These are phyloP conservation scores for Aphidius colemani DNA, from an alignment of 2,888 invertebrate species.

Conservation along the genomic window DNA sequence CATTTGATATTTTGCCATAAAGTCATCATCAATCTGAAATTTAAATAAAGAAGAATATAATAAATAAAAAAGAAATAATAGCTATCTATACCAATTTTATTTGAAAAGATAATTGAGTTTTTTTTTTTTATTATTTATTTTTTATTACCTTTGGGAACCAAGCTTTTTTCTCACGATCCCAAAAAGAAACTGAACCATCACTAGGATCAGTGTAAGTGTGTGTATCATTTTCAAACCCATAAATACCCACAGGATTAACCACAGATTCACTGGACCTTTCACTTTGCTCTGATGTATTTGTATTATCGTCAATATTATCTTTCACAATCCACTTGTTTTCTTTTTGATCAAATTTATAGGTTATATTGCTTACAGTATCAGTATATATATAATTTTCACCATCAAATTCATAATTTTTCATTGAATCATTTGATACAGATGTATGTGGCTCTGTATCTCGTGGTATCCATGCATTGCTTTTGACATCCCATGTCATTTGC, in stretches of 20 bases:
- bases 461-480: conserved; percentile 52
- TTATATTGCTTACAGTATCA: conserved; percentile 49
- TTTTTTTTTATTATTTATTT: neutral
- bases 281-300: conserved; percentile 35
- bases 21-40: conserved; percentile 85
- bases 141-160: conserved; percentile 86
- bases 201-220: conserved; percentile 78
- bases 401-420: conserved; percentile 51
- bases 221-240: conserved; percentile 77
- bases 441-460: conserved; percentile 30
- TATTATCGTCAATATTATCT: conserved; percentile 21
- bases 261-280: conserved; percentile 39
- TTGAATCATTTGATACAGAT: conserved; percentile 46
- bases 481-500: conserved; percentile 70
- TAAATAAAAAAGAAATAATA: neutral
- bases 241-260: conserved; percentile 58
- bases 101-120: neutral
- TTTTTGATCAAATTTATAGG: conserved; percentile 67
- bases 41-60: conserved; percentile 13
- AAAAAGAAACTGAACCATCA: conserved; percentile 90
- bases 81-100: neutral
- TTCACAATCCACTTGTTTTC: conserved; percentile 67
- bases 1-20: conserved; percentile 95
- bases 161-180: conserved; percentile 87
- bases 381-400: conserved; percentile 58